Evolutionary conservation across 1,140 invertebrate genomes (phyloP), one percentile per base, ranked within the genome.

Genomic region (Whitmania pigra): DNA sequence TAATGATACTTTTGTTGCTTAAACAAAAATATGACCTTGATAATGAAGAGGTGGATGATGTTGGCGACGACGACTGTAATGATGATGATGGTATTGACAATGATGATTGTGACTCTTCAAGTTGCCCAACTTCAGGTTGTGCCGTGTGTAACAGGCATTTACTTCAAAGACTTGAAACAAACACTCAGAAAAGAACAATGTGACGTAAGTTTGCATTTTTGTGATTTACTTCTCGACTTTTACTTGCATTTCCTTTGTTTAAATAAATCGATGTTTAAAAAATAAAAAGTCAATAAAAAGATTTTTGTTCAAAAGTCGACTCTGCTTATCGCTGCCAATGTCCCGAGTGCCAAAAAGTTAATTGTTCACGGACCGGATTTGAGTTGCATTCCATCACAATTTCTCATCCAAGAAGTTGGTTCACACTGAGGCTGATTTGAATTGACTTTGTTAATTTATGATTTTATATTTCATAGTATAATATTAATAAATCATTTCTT

Each of bases 101-200:
- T 49, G 9, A 49, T 49, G 43, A 17, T 49, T 17, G 9, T 49
- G 43, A 49, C 15, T 49, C 43, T 15, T 43, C 40, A 43, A 13
- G 40, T 43, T 63, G 57, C 20, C 20, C 18, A 17, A 20, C 15
- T 74, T 11, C 75, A 92, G 90, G 89, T 97, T 57, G 93, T 97
- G 0, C 86, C 87, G 75, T 93, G 92, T 80, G 94, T 99, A 0
- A 94, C 98, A 80, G 96, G 95, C 54, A 94, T 99, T 72, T 96
- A 97, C 88, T 97, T 99, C 77, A 99, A 99, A 84, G 97, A 99
- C 83, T 84, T 99, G 18, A 99, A 99, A 79, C 95, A 99, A 84
- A 97, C 97, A 73, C 83, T 99, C 72, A 87, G 96, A 73, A 99
- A 99, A 80, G 96, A 99, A 81, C 97, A 99, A 80, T 98, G 95